A percentile compares a stretch with the other conserved stretches of the same genome.
Conservation (phyloP, 2,888 invertebrate genomes). For the Cinara cedri region DNA sequence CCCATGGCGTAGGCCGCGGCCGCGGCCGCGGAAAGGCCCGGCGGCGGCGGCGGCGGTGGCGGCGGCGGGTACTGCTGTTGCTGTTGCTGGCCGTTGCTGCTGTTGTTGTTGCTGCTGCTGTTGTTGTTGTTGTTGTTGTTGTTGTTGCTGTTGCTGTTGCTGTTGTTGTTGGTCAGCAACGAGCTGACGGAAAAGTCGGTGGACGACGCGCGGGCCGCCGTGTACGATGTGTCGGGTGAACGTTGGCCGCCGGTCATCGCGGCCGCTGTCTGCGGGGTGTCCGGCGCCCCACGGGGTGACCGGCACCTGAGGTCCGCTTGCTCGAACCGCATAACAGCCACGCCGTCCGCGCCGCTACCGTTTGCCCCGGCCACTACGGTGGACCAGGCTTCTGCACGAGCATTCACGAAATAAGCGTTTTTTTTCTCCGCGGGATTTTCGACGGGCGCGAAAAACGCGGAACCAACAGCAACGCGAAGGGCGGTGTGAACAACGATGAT, state of each 20-base stretch:
- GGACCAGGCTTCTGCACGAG: constrained; percentile 52
- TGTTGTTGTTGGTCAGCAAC: constrained; percentile 70
- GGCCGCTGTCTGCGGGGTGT: constrained; percentile 63
- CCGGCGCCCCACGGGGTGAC: constrained; percentile 67
- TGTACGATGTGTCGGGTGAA: constrained; percentile 60
- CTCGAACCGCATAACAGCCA: constrained; percentile 75
- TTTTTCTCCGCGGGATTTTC: constrained; percentile 42
- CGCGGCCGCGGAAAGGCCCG: constrained; percentile 58
- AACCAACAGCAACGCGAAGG: too few species aligned
- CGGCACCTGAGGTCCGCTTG: constrained; percentile 66
- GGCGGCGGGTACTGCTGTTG: constrained; percentile 58
- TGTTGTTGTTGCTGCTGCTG: constrained; percentile 62
- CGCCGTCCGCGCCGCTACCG: constrained; percentile 54
- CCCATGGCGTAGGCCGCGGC: constrained; percentile 59
- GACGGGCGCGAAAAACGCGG: not conserved
- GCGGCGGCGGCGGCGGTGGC: constrained; percentile 59
- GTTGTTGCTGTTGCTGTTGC: constrained; percentile 65
- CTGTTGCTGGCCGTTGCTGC: constrained; percentile 41
- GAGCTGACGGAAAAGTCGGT: constrained; percentile 69
- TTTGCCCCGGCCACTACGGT: constrained; percentile 57
- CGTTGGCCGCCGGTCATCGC: constrained; percentile 67
- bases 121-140: constrained; percentile 59
- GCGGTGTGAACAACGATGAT: not conserved
- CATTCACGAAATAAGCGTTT: constrained; percentile 44
- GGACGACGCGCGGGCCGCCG: constrained; percentile 59